Percentiles rank a stretch among this genome's conserved stretches.
Conservation (phyloP, 2,888 invertebrate species). For the Meghimatium bilineatum region DNA sequence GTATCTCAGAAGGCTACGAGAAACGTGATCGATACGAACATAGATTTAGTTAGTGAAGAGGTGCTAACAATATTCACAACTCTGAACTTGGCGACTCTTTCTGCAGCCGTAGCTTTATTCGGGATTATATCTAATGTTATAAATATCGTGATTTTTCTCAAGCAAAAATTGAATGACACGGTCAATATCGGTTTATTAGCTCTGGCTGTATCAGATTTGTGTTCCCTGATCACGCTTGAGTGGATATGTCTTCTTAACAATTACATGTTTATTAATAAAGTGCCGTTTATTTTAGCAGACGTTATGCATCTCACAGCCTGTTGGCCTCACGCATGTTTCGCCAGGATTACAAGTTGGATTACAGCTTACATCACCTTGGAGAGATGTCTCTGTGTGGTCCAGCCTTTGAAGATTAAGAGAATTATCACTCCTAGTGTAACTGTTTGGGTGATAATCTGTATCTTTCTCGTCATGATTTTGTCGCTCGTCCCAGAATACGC, state of each 20-base stretch:
- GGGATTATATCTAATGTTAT: background rate
- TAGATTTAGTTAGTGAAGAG: background rate
- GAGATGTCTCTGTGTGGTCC: slow-evolving; percentile 34
- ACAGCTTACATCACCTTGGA: slow-evolving; percentile 29
- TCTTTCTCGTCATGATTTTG: background rate
- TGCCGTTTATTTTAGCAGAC: background rate
- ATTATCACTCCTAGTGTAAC: slow-evolving; percentile 12
- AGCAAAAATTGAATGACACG: background rate
- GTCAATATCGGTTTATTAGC: background rate
- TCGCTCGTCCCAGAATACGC: slow-evolving; percentile 20
- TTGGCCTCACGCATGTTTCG: slow-evolving; percentile 25
- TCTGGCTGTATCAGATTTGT: background rate
- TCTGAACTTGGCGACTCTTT: background rate
- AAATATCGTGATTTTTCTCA: slow-evolving; percentile 14
- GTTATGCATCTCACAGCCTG: slow-evolving; percentile 1
- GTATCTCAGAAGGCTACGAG: background rate
- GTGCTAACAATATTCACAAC: background rate
- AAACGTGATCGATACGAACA: too few species aligned
- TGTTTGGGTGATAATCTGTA: background rate
- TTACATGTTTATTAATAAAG: background rate
- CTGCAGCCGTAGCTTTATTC: background rate
- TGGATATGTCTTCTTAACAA: background rate
- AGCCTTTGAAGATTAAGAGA: slow-evolving; percentile 29
- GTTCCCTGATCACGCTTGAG: slow-evolving; percentile 2
- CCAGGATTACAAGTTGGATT: slow-evolving; percentile 26